Conservation (phyloP, 2,888 invertebrate species). For the Drosophila anceps region DNA sequence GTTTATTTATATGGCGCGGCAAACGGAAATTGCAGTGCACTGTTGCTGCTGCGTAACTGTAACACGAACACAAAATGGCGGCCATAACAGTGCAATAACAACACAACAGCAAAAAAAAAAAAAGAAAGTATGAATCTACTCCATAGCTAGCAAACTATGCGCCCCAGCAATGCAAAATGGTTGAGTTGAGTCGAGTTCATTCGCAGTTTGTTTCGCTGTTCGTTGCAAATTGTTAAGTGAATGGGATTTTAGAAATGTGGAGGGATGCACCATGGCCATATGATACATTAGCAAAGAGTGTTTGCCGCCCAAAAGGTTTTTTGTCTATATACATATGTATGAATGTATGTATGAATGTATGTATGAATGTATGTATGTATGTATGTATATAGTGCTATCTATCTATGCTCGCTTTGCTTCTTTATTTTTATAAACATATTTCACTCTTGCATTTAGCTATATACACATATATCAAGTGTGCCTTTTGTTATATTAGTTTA, state of each 20-base stretch:
- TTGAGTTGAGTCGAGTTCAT: conserved; percentile 60
- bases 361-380: too few relatives aligned
- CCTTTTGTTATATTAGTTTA: conserved; percentile 38
- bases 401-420: conserved; percentile 10
- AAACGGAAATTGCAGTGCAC: conserved; percentile 76
- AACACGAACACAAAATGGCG: conserved; percentile 73
- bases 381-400: neutral
- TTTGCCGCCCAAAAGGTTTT: conserved; percentile 22
- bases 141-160: conserved; percentile 26
- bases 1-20: conserved; percentile 75
- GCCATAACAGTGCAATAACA: conserved; percentile 72
- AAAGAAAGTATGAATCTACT: neutral
- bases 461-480: conserved; percentile 31
- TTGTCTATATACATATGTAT: conserved; percentile 15
- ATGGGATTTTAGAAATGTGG: conserved; percentile 64
- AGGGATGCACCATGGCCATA: conserved; percentile 12
- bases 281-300: conserved; percentile 52
- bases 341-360: too few relatives aligned
- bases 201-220: conserved; percentile 60
- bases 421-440: conserved; percentile 33
- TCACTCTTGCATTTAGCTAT: conserved; percentile 10
- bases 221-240: conserved; percentile 66
- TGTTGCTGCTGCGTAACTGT: conserved; percentile 54
- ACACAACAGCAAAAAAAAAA: neutral
- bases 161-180: conserved; percentile 69